phyloP scores from a whole-genome alignment of 2,797 vertebrate species.

The Australoheros facetus region DNA sequence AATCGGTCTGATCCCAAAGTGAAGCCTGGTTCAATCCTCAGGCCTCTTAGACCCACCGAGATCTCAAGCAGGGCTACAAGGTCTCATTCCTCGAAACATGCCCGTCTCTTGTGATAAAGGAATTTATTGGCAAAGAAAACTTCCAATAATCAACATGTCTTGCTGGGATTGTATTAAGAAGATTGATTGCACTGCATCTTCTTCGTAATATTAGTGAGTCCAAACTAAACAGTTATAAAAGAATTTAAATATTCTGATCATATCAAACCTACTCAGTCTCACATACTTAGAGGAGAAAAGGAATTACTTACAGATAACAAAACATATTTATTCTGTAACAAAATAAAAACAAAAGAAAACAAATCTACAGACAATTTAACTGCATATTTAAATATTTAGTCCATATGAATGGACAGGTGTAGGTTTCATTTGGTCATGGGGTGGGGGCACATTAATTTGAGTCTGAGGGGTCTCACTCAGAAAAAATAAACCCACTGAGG shows the following conservation, averaged over 20 bases:
- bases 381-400: neutral
- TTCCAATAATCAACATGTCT: neutral
- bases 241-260: neutral
- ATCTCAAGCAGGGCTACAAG: neutral
- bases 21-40: neutral
- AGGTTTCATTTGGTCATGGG: neutral
- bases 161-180: neutral
- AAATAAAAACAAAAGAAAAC: neutral
- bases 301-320: neutral
- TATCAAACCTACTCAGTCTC: neutral
- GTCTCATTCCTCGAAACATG: neutral
- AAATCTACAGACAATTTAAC: too few species aligned
- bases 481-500: too few species aligned
- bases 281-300: neutral
- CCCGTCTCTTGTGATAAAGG: neutral
- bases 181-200: neutral
- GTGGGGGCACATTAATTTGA: neutral
- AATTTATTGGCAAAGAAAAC: neutral
- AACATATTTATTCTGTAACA: neutral
- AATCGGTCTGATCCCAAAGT: slow-evolving; percentile 38
- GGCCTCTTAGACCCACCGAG: neutral
- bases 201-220: neutral
- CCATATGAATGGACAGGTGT: neutral
- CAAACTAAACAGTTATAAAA: neutral
- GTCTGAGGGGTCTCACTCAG: too few species aligned